Percentiles rank a stretch among this genome's conserved stretches.
These are phyloP conservation scores for Anastrepha obliqua DNA, from an alignment of 1,140 invertebrate species.

Conservation along the genomic window DNA sequence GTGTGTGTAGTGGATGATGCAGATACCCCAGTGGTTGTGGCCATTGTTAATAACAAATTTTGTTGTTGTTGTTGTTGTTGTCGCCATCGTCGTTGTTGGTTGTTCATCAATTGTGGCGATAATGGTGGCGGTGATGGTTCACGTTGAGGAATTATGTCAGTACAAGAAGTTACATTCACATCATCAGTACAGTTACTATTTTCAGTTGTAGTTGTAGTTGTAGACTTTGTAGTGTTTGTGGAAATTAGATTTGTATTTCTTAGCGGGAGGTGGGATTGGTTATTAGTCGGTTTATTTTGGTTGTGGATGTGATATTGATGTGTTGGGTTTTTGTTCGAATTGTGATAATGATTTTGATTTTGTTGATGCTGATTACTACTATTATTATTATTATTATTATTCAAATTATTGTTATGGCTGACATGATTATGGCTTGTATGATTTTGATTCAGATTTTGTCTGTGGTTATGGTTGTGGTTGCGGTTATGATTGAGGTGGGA, in stretches of 20 bases:
- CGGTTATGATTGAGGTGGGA: neutral
- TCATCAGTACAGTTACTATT: slow-evolving; percentile 72
- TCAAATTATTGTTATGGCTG: slow-evolving; percentile 57
- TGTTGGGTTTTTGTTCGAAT: neutral
- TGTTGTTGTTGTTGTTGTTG: slow-evolving; percentile 60
- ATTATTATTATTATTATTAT: slow-evolving; percentile 61
- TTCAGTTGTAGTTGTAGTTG: slow-evolving; percentile 73
- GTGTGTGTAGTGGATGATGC: slow-evolving; percentile 41
- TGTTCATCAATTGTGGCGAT: neutral
- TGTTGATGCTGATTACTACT: slow-evolving; percentile 59
- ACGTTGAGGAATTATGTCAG: slow-evolving; percentile 73
- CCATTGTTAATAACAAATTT: neutral
- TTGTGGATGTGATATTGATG: slow-evolving; percentile 61
- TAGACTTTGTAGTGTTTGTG: slow-evolving; percentile 63
- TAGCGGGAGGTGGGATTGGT: slow-evolving; percentile 73
- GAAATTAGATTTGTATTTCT: slow-evolving; percentile 60
- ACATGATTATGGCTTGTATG: slow-evolving; percentile 33
- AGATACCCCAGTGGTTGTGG: slow-evolving; percentile 60
- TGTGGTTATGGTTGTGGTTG: slow-evolving; percentile 3
- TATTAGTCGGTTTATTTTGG: slow-evolving; percentile 66
- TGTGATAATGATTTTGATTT: slow-evolving; percentile 14
- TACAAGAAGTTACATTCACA: slow-evolving; percentile 75
- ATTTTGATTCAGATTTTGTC: neutral
- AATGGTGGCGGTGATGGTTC: slow-evolving; percentile 56
- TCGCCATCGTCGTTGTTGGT: neutral